Evolutionary conservation across 2,797 vertebrate species (phyloP), one percentile per base, ranked within the genome.

Genomic region (Melanotaenia nigrans): DNA sequence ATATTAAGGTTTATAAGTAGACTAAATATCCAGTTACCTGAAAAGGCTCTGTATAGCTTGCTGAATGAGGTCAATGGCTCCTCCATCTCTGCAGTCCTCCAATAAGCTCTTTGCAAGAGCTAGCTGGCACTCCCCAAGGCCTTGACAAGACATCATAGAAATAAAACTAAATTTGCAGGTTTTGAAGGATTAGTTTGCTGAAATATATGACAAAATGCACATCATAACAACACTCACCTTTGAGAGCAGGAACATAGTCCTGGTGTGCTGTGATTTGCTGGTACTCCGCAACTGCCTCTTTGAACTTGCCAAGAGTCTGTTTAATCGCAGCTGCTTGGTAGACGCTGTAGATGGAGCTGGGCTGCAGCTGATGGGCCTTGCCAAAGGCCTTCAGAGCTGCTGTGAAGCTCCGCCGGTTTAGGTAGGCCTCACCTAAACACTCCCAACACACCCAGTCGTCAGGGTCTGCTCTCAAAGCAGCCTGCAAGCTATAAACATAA

Each of bases 381-480:
- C 90, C 94, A 72, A 99, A 99, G 76, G 97, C 96, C 81, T 97
- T 99, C 20, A 99, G 91, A 30, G 98, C 96, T 36, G 98, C 96
- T 22, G 95, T 95, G 77, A 98, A 98, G 85, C 97, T 96, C 24
- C 96, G 94, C 87, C 98, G 95, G 87, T 96, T 96, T 49, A 99
- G 79, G 79, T 99, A 99, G 24, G 98, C 97, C 71, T 99, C 97
- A 16, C 97, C 98, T 76, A 99, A 91, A 88, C 96, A 97, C 85
- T 99, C 98, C 98, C 97, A 99, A 66, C 97, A 97, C 77, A 97
- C 95, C 92, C 95, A 94, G 90, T 99, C 97, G 81, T 95, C 96
- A 1, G 97, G 96, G 87, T 99, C 98, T 66, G 97, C 97, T 87
- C 97, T 95, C 82, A 99, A 85, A 16, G 97, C 97, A 40, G 97